Evolutionary conservation across 2,113 vertebrate species (phyloP), one percentile per base, ranked within the genome.

Genomic region (Eulemur macaco): DNA sequence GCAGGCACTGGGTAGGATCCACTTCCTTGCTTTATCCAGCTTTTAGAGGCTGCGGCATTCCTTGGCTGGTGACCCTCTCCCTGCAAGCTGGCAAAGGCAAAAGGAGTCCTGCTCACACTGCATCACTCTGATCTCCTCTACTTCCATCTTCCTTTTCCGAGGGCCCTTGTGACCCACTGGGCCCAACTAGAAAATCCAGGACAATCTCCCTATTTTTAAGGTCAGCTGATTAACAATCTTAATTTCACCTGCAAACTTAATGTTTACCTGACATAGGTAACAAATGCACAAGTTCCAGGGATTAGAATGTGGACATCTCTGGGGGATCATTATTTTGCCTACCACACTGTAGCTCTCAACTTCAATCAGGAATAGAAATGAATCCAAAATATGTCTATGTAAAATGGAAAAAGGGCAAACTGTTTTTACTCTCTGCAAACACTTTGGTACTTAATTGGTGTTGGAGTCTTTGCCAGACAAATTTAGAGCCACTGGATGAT

Each of bases 191-290:
- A 89, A 52, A 95, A 89, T 58, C 74, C 42, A 84, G 18, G 11
- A 39, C 54, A 89, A 81, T 76, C n/a, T 87, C 50, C 9, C 56
- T 52, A 39, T 89, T 85, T 96, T 96, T 85, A 58, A 88, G 1
- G 12, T 20, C 18, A 54, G 52, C 52, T 54, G 52, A 54, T 54
- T 54, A 20, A 54, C 52, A 54, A 54, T 54, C 52, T 54, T 54
- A 54, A 54, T 54, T 54, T 54, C 52, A 54, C 76, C 31, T 34
- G 21, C 47, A 86, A 78, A 74, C 42, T 85, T 54, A 93, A 85
- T 39, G 39, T 39, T 39, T 39, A 39, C 39, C 39, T 39, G 39
- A 39, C 39, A 39, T 39, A 39, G 17, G 14, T 71, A 77, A 78
- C 20, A 86, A 88, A 91, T 39, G 74, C 73, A 63, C 4, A 91